phyloP scores from a whole-genome alignment of 23 tunicate genomes.

The Oikopleura dioica region DNA sequence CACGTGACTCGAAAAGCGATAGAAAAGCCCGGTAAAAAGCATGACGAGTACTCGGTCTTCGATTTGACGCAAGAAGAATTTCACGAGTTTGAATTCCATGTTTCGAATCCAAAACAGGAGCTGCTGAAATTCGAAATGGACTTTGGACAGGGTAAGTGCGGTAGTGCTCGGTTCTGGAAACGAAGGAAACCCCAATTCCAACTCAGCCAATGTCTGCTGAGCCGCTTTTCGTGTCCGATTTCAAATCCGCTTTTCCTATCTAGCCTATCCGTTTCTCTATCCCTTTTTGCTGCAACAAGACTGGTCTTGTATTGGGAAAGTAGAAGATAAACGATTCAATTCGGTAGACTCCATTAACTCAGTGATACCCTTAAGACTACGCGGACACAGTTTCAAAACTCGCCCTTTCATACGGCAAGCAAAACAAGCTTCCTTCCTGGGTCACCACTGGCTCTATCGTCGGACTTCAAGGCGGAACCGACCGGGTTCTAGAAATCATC shows the following conservation, averaged over 20 bases:
- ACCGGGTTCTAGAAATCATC: constrained; percentile 26
- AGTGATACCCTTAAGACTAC: no score
- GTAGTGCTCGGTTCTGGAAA: no score
- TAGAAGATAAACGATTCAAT: no score
- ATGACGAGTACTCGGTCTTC: constrained; percentile 10
- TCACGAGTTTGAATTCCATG: constrained; percentile 18
- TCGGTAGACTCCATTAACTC: no score
- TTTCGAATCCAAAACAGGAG: not conserved
- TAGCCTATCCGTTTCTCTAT: no score
- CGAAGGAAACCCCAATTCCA: no score
- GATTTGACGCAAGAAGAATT: constrained; percentile 18
- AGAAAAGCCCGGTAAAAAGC: not conserved
- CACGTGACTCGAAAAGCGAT: constrained; percentile 18
- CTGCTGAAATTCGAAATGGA: not conserved
- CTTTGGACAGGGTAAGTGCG: not conserved
- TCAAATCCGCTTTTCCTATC: no score
- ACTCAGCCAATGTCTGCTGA: no score
- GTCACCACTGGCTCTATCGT: constrained; percentile 17
- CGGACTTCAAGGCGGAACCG: constrained; percentile 31
- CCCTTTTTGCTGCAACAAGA: no score
- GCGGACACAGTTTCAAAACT: not conserved
- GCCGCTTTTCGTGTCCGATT: no score
- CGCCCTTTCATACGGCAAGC: not conserved
- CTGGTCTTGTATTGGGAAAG: no score
- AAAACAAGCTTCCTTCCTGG: not conserved